Evolutionary conservation across 1,140 invertebrate species (phyloP).

Genomic region (Pantala flavescens): DNA sequence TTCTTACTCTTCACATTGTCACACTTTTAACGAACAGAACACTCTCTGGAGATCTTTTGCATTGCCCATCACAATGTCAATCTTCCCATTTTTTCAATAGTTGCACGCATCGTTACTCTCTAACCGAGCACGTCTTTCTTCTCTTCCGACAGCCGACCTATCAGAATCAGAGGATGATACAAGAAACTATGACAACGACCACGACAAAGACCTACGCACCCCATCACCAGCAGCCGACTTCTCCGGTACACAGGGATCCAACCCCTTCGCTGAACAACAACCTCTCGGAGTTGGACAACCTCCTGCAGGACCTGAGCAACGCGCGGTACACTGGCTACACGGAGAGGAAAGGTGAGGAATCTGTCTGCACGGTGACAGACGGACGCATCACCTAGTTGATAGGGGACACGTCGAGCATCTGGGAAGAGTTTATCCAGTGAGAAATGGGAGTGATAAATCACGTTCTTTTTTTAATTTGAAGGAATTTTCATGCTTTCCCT

Average conservation of each 20-base stretch:
- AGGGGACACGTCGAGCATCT: background rate
- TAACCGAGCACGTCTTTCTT: background rate
- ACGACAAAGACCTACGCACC: slow-evolving; percentile 24
- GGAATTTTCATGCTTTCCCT: background rate
- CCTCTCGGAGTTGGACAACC: slow-evolving; percentile 80
- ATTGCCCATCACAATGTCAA: no score
- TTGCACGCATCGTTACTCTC: no score
- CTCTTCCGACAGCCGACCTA: slow-evolving; percentile 47
- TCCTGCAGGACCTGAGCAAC: slow-evolving; percentile 83
- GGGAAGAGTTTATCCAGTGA: background rate
- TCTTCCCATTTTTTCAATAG: no score
- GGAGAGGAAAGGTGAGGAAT: slow-evolving; percentile 28
- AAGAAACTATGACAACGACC: slow-evolving; percentile 40
- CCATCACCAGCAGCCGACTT: slow-evolving; percentile 16
- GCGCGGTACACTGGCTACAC: slow-evolving; percentile 53
- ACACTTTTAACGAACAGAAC: no score
- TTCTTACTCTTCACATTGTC: no score
- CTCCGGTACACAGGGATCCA: background rate
- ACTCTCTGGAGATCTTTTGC: no score
- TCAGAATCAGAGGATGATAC: slow-evolving; percentile 51
- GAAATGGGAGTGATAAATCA: background rate
- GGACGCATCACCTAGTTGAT: background rate
- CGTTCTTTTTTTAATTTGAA: background rate
- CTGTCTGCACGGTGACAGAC: slow-evolving; percentile 10
- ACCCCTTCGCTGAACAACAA: slow-evolving; percentile 58